Percentiles rank a stretch among this genome's conserved stretches.
phyloP scores from a whole-genome alignment of 2,888 invertebrate species.

The Eupithecia insigniata region DNA sequence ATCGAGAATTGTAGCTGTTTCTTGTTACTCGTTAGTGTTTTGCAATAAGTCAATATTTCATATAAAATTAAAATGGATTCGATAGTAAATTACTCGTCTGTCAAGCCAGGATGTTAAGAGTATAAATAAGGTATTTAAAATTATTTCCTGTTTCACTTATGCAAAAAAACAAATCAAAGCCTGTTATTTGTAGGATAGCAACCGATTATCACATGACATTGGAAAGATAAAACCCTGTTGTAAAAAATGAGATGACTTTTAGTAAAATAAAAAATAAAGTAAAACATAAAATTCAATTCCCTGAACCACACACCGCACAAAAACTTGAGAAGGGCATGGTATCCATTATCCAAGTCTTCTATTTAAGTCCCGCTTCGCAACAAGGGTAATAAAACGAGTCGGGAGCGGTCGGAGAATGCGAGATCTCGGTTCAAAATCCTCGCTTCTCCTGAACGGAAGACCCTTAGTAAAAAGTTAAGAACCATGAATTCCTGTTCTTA shows the following conservation, averaged over 20 bases:
- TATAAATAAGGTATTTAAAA: neutral
- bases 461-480: neutral
- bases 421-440: constrained; percentile 27
- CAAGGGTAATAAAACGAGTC: constrained; percentile 36
- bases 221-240: neutral
- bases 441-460: constrained; percentile 3
- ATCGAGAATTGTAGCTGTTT: constrained; percentile 32
- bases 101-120: neutral
- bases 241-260: neutral
- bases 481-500: neutral
- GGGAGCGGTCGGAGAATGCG: constrained; percentile 29
- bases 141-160: neutral
- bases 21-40: constrained; percentile 31
- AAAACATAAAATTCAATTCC: constrained; percentile 21
- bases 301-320: constrained; percentile 22
- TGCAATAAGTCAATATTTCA: constrained; percentile 21
- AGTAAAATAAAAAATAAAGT: neutral
- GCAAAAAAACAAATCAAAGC: neutral
- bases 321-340: constrained; percentile 29
- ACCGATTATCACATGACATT: neutral
- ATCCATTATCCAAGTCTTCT: constrained; percentile 34
- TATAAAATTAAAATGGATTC: neutral
- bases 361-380: constrained; percentile 34
- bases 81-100: neutral
- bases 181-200: neutral